Base-by-base conservation (phyloP, 2,113 vertebrate species). In the Lucifuga dentata region DNA sequence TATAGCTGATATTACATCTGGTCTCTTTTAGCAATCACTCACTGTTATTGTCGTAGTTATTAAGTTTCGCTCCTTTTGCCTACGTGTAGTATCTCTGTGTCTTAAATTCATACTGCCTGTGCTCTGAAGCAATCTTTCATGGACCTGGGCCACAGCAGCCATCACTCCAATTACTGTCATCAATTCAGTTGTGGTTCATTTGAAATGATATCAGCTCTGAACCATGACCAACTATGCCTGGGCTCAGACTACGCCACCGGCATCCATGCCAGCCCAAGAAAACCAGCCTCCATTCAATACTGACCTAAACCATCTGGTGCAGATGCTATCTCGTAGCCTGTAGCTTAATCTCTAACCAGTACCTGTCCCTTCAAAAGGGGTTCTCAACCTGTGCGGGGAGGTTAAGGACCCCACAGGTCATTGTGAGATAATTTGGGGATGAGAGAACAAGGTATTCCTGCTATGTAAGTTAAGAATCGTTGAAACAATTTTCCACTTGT, bases 1-100 rank as follows among this genome's bases (percentile, higher is more conserved):
- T 84, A 86, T 83, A 88, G 80, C 48, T 58, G 24, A 56, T 64
- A 73, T 73, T 73, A 78, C 88, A 89, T 90, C 86, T 90, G 89
- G 70, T 87, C 50, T 58, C 55, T 75, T 87, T 88, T 85, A 88
- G 82, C 66, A 90, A 88, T 90, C 85, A 88, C 65, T 85, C 84
- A 72, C 57, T 55, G 56, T 84, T 77, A 73, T 81, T 76, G 78
- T 81, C 13, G 33, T 51, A 60, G 64, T 85, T 85, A 88, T 90
- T 88, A 58, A 50, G 69, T 87, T 86, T 77, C 85, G 53, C 48
- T 58, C 38, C 38, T 16, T 55, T 64, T 58, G 53, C 38, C 55
- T 21, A 68, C 40, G 55, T 65, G 43, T 64, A 61, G 40, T 53
- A 57, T 69, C 32, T 65, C 43, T 40, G 23, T 46, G 45, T 55